These are phyloP conservation scores for Aricia artaxerxes DNA, from an alignment of 2,888 invertebrate species.

Conservation along the genomic window DNA sequence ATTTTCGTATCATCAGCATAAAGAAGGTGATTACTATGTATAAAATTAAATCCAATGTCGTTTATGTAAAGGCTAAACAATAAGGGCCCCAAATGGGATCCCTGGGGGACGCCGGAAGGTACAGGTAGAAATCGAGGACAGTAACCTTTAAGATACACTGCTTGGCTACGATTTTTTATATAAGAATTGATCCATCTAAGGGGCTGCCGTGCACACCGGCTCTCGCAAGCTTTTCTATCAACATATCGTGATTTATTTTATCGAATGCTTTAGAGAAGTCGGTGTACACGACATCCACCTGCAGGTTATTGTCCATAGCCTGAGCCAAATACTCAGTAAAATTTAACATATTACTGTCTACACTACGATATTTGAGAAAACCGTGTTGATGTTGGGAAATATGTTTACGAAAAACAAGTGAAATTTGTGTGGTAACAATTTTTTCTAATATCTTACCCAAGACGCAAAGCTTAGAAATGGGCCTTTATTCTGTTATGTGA, in stretches of 20 bases:
- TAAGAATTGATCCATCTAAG: not conserved
- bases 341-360: too few relatives aligned
- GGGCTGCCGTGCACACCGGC: not conserved
- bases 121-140: not conserved
- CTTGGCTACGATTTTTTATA: conserved; percentile 1
- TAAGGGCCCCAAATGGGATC: not conserved
- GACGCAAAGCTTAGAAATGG: not conserved
- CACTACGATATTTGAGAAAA: too few relatives aligned
- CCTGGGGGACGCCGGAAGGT: not conserved
- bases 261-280: too few relatives aligned
- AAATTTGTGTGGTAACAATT: not conserved
- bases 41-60: too few relatives aligned
- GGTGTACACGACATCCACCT: too few relatives aligned
- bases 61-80: too few relatives aligned
- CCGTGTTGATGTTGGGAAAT: too few relatives aligned
- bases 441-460: not conserved
- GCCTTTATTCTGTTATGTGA: too few relatives aligned
- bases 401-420: not conserved
- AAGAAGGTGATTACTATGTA: not conserved
- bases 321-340: too few relatives aligned
- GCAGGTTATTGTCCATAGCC: too few relatives aligned
- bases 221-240: not conserved
- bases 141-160: not conserved
- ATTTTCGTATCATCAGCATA: conserved; percentile 20
- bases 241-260: too few relatives aligned